A percentile compares a stretch with the other conserved stretches of the same genome.
Conservation (phyloP, 2,797 vertebrate genomes). For the Furcifer pardalis region DNA sequence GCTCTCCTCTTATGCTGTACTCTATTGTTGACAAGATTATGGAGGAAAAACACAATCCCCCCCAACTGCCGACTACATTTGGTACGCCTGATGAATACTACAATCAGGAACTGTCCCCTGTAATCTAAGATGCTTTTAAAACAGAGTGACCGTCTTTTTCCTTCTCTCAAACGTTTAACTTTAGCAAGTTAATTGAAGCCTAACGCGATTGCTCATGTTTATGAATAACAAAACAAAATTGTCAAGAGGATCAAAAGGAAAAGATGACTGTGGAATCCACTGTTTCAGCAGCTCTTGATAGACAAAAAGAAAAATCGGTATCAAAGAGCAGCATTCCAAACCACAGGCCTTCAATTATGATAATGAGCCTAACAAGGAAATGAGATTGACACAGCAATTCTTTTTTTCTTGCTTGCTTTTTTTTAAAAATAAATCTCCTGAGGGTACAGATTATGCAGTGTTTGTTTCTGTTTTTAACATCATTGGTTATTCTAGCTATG, state of each 20-base stretch:
- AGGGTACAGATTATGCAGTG: slow-evolving; percentile 79
- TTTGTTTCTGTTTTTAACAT: slow-evolving; percentile 78
- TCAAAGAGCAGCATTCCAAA: slow-evolving; percentile 73
- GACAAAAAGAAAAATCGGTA: slow-evolving; percentile 59
- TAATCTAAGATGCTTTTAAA: slow-evolving; percentile 65
- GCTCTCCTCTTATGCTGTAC: slow-evolving; percentile 50
- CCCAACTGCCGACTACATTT: slow-evolving; percentile 56
- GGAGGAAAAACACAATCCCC: slow-evolving; percentile 38
- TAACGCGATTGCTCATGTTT: slow-evolving; percentile 76
- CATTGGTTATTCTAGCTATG: slow-evolving; percentile 77
- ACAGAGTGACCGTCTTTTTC: slow-evolving; percentile 60
- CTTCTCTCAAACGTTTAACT: slow-evolving; percentile 71
- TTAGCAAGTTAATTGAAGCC: slow-evolving; percentile 74
- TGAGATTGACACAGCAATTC: slow-evolving; percentile 78
- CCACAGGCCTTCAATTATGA: slow-evolving; percentile 70
- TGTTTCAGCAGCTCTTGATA: slow-evolving; percentile 72
- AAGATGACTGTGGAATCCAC: slow-evolving; percentile 74
- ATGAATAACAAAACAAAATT: slow-evolving; percentile 76
- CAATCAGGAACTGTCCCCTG: slow-evolving; percentile 64
- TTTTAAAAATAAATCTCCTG: slow-evolving; percentile 63
- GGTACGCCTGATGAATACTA: slow-evolving; percentile 61
- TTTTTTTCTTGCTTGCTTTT: slow-evolving; percentile 64
- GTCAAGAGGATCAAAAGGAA: slow-evolving; percentile 75
- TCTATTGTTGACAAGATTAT: slow-evolving; percentile 44
- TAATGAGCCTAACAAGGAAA: slow-evolving; percentile 78